Base-by-base conservation (phyloP, 2,797 vertebrate species). In the Clarias fuscus region DNA sequence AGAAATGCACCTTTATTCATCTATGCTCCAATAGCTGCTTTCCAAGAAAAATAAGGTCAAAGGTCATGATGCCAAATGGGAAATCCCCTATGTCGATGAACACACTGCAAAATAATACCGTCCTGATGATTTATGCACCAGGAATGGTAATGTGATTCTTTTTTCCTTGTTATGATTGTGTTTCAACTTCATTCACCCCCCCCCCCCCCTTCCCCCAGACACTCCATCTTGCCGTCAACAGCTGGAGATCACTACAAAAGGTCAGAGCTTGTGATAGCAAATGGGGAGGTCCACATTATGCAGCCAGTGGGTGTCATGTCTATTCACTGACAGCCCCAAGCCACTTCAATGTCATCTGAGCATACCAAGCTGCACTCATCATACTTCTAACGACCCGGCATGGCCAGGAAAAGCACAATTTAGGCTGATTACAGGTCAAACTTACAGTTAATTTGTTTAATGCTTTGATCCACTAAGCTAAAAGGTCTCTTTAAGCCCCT, bases 261-360 rank as follows among this genome's bases (percentile, higher is more conserved):
- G 82, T 86, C 87, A 87, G 72, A 56, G 82, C 78, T 86, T 27
- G 13, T 79, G 85, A 86, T 82, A 73, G 67, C 37, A 86, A 79
- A 87, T 43, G 72, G 75, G 76, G 33, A 80, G 77, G 72, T 87
- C 73, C 79, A 76, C 70, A 71, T 56, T 65, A 40, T 75, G 61
- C 81, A 84, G 87, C 79, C 58, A 53, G 61, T 62, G 70, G 58
- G 30, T 22, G 70, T 89, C 62, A 20, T 22, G 75, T 88, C 62
- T 88, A 85, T 79, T 62, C 30, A 71, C 67, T 80, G 87, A 87
- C 87, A 86, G 72, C 59, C 61, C 2, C 20, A 18, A n/a, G 56
- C 33, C 72, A 76, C 70, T 22, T 87, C 62, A 65, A 58, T 86
- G 56, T 37, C 58, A 62, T 82, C 77, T 78, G 53, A 56, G 13